phyloP scores from a whole-genome alignment of 2,113 vertebrate species.

The Petrocephalus microphthalmus region DNA sequence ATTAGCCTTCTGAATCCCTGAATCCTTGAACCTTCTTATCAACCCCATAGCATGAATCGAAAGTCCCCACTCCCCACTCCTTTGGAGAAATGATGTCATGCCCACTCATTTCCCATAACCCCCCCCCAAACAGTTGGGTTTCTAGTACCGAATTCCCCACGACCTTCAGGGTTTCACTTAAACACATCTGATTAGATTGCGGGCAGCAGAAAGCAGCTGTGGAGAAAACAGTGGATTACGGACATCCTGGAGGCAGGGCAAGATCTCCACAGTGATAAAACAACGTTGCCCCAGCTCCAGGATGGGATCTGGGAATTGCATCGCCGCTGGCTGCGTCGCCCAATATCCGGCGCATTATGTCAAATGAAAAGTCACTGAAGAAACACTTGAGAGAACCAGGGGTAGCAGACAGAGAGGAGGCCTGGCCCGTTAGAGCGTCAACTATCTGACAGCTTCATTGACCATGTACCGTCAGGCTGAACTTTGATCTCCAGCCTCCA shows the following conservation, averaged over 20 bases:
- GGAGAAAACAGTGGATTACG: slow-evolving; percentile 12
- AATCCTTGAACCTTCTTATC: neutral
- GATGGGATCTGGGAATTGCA: slow-evolving; percentile 25
- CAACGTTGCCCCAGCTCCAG: neutral
- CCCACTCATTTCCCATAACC: neutral
- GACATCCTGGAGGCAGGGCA: slow-evolving; percentile 14
- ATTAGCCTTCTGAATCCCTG: neutral
- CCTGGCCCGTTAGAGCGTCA: neutral
- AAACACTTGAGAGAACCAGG: neutral
- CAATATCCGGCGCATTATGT: slow-evolving; percentile 10
- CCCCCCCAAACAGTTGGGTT: neutral
- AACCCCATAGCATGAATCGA: neutral
- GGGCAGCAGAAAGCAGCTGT: neutral
- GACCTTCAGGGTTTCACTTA: slow-evolving; percentile 17
- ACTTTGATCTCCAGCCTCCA: neutral
- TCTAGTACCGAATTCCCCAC: slow-evolving; percentile 9
- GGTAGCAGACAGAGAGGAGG: neutral
- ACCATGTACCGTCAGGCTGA: neutral
- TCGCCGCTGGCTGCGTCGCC: slow-evolving; percentile 8
- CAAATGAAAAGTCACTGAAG: slow-evolving; percentile 26
- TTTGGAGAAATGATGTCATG: neutral
- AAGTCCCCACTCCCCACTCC: neutral
- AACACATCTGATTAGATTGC: slow-evolving; percentile 22
- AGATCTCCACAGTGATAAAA: slow-evolving; percentile 19
- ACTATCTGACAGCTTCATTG: slow-evolving; percentile 10